These are phyloP conservation scores for Tetanocera ferruginea DNA, from an alignment of 2,888 invertebrate genomes.

Conservation along the genomic window DNA sequence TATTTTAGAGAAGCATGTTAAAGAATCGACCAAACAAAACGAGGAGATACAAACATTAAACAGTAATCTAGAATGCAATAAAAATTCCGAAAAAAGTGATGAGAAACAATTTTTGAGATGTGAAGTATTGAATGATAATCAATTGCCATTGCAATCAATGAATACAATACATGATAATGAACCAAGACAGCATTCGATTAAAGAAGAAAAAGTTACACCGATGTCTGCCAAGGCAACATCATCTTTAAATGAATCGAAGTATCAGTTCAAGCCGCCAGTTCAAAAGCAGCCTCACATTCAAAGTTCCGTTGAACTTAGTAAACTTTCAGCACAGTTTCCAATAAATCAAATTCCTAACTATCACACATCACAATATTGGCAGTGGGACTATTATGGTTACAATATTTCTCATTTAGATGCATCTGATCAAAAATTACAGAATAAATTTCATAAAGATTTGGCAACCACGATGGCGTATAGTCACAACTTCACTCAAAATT, in stretches of 20 bases:
- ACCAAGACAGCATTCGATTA: slow-evolving; percentile 2
- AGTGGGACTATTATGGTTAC: slow-evolving; percentile 75
- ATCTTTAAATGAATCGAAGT: slow-evolving; percentile 42
- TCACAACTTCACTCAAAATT: slow-evolving; percentile 67
- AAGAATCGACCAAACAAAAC: neutral
- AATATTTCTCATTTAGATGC: slow-evolving; percentile 74
- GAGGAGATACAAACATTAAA: neutral
- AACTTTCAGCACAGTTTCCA: slow-evolving; percentile 75
- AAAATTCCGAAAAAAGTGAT: neutral
- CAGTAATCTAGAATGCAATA: neutral
- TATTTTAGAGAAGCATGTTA: neutral
- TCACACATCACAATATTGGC: slow-evolving; percentile 77
- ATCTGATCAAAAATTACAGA: slow-evolving; percentile 74
- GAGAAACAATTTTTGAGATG: neutral
- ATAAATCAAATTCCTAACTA: slow-evolving; percentile 79
- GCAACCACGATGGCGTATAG: slow-evolving; percentile 69
- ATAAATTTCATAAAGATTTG: slow-evolving; percentile 72
- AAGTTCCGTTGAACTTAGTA: slow-evolving; percentile 71
- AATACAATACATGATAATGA: neutral
- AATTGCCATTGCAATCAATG: too few relatives aligned
- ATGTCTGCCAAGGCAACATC: slow-evolving; percentile 38
- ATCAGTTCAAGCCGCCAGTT: slow-evolving; percentile 42
- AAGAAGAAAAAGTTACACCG: slow-evolving; percentile 32
- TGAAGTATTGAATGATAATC: neutral
- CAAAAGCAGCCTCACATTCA: slow-evolving; percentile 58